Percentiles rank a stretch among this genome's conserved stretches.
Evolutionary conservation across 1,140 invertebrate species (phyloP).

Genomic region (Kradibia gibbosae): DNA sequence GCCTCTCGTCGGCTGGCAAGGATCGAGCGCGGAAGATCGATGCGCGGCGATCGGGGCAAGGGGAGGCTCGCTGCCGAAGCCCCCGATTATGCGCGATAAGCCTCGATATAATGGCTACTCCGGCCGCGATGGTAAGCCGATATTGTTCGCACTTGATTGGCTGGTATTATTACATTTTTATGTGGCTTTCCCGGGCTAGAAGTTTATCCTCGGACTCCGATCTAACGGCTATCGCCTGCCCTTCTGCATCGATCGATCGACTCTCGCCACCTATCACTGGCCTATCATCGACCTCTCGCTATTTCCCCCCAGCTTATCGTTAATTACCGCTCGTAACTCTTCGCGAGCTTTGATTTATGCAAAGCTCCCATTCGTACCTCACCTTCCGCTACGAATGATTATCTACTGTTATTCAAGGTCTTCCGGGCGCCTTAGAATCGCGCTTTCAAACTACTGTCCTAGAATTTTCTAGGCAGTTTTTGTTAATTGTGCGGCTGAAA

Average conservation of each 20-base stretch:
- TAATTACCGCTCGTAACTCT: too few relatives aligned
- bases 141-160: neutral
- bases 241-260: too few relatives aligned
- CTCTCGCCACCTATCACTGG: too few relatives aligned
- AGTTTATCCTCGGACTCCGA: too few relatives aligned
- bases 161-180: slow-evolving; percentile 2
- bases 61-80: too few relatives aligned
- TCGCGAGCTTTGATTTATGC: neutral
- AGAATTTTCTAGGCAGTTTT: neutral
- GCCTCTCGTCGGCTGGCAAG: neutral
- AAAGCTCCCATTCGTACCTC: neutral
- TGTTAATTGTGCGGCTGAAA: too few relatives aligned
- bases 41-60: too few relatives aligned
- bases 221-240: too few relatives aligned
- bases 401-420: neutral
- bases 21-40: too few relatives aligned
- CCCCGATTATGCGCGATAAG: too few relatives aligned
- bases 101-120: neutral
- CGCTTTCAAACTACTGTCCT: neutral
- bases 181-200: neutral
- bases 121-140: neutral
- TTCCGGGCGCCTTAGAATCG: neutral
- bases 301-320: too few relatives aligned
- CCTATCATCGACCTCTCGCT: too few relatives aligned
- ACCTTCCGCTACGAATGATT: neutral